Evolutionary conservation across 2,797 vertebrate species (phyloP).

Genomic region (Morelia viridis): DNA sequence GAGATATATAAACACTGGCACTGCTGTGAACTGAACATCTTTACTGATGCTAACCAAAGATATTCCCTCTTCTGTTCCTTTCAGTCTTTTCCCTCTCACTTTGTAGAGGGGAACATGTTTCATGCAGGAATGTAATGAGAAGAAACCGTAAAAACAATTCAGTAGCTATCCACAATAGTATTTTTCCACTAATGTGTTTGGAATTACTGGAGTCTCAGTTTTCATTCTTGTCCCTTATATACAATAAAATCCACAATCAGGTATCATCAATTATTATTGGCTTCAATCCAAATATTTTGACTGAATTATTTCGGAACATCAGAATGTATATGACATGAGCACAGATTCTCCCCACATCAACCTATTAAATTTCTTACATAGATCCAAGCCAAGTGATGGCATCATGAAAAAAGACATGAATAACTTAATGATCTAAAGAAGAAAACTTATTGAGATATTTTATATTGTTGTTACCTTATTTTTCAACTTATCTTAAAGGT

Average conservation of each 20-base stretch:
- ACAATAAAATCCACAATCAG: background rate
- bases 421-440: background rate
- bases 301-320: background rate
- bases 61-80: rapidly evolving
- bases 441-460: background rate
- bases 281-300: slow-evolving; percentile 23
- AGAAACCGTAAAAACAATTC: background rate
- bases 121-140: background rate
- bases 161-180: background rate
- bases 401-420: background rate
- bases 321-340: background rate
- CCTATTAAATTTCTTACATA: background rate
- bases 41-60: background rate
- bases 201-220: background rate
- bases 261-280: background rate
- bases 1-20: background rate
- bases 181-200: background rate
- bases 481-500: background rate
- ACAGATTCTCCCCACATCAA: background rate
- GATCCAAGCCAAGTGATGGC: background rate
- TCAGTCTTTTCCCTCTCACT: background rate
- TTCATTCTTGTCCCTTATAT: background rate
- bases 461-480: background rate
- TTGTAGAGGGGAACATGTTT: rapidly evolving
- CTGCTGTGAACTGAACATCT: background rate